Evolutionary conservation across 2,888 invertebrate genomes (phyloP), one percentile per base, ranked within the genome.

Genomic region (Metallyticus violacea): DNA sequence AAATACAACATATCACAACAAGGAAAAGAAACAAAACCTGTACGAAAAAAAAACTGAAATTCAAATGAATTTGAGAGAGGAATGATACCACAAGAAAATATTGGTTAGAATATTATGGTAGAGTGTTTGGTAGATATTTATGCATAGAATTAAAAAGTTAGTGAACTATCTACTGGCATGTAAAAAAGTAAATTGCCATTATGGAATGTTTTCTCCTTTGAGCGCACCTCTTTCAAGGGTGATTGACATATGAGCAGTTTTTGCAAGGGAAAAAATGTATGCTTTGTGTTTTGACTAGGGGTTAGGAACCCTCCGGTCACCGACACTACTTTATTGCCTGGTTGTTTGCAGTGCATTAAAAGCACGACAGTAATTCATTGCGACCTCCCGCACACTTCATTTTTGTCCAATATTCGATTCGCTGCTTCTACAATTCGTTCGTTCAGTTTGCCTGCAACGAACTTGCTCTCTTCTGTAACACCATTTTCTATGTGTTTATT

Each of bases 301-400:
- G 40, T 62, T 62, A 62, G 15, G 40, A 22, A 15, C 40, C 9
- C 40, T 6, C 40, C 40, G 15, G 15, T 62, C 40, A 26, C 76
- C 25, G 9, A 27, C 6, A 83, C 85, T 79, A 40, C 40, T 85
- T 79, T 79, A 79, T 85, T 79, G 85, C 40, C 79, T 27, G 7
- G 79, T 85, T 85, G 85, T 85, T 85, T 79, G 85, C 79, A 85
- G 85, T 85, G 85, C 85, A 85, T 85, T 85, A 85, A 79, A 85
- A 85, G n/a, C 85, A 26, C 79, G 62, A 79, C 26, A 62, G 85
- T 79, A 85, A 79, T 79, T 79, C 85, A 85, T 85, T 79, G 40
- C 79, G 22, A 27, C 84, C 77, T 77, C 26, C 84, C 40, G 2
- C 22, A 62, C 40, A 62, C 40, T 62, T 62, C 40, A 62, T 62